A percentile compares a stretch with the other conserved stretches of the same genome.
Conservation (phyloP, 2,797 vertebrate species). For the Telmatherina bonti region DNA sequence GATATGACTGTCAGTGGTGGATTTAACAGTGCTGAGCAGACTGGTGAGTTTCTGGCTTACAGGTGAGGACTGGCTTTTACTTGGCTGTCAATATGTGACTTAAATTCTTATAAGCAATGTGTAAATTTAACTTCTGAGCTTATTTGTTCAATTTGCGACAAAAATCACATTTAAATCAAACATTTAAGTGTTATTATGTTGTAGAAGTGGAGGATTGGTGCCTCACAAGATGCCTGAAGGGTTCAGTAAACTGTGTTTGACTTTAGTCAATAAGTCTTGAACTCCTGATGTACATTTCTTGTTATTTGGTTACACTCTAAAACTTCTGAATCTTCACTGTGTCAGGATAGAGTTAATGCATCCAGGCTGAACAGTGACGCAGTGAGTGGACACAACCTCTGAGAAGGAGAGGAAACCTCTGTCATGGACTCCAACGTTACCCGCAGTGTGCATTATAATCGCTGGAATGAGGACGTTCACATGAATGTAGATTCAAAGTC, state of each 20-base stretch:
- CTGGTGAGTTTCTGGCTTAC: neutral
- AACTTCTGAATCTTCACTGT: neutral
- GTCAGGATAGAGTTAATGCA: neutral
- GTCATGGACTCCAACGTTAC: conserved; percentile 54
- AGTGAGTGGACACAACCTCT: conserved; percentile 7
- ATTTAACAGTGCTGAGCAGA: conserved; percentile 25
- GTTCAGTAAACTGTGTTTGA: neutral
- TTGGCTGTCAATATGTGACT: neutral
- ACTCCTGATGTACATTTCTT: neutral
- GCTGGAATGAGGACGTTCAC: conserved; percentile 85
- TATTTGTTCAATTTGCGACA: neutral
- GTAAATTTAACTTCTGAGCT: neutral
- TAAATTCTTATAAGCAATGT: neutral
- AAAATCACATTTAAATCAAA: neutral
- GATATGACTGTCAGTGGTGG: conserved; percentile 10
- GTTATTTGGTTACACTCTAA: neutral
- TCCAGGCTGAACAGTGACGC: conserved; percentile 16
- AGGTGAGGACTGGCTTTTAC: conserved; percentile 36
- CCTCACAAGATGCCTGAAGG: neutral
- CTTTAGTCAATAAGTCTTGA: neutral
- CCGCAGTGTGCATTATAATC: conserved; percentile 76
- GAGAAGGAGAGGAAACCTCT: neutral
- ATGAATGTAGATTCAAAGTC: conserved; percentile 68
- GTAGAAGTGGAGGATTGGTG: neutral
- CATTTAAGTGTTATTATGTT: neutral